Evolutionary conservation across 2,888 invertebrate genomes (phyloP).

Genomic region (Eudemis profundana): DNA sequence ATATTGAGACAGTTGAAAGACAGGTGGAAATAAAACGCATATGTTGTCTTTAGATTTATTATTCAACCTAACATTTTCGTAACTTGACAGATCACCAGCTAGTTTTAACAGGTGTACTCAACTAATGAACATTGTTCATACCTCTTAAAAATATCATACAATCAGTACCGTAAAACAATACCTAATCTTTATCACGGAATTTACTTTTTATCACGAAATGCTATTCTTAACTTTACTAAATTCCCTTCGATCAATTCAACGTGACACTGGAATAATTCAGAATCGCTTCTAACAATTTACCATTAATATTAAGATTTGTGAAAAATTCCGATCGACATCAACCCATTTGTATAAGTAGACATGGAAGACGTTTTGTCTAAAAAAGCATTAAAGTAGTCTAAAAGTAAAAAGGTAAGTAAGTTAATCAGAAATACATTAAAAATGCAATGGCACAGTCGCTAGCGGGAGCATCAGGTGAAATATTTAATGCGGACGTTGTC

Average conservation of each 20-base stretch:
- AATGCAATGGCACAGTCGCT: conserved; percentile 54
- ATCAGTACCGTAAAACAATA: conserved; percentile 83
- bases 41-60: conserved; percentile 77
- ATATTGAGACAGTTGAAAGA: conserved; percentile 46
- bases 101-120: conserved; percentile 81
- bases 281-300: conserved; percentile 36
- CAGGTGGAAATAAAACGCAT: conserved; percentile 63
- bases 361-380: conserved; percentile 70
- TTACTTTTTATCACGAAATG: conserved; percentile 82
- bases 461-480: conserved; percentile 52
- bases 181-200: conserved; percentile 82
- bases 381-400: conserved; percentile 46
- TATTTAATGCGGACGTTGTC: conserved; percentile 56
- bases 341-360: conserved; percentile 55
- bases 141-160: conserved; percentile 80
- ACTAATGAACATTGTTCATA: conserved; percentile 84
- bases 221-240: conserved; percentile 80
- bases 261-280: conserved; percentile 40
- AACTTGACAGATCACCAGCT: conserved; percentile 82
- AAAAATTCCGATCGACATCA: conserved; percentile 50
- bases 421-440: conserved; percentile 50
- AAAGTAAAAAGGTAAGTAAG: conserved; percentile 46
- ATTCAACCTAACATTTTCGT: conserved; percentile 84
- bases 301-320: conserved; percentile 37
- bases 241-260: conserved; percentile 79